Conservation (phyloP, 2,113 vertebrate species). For the Megaptera novaeangliae region DNA sequence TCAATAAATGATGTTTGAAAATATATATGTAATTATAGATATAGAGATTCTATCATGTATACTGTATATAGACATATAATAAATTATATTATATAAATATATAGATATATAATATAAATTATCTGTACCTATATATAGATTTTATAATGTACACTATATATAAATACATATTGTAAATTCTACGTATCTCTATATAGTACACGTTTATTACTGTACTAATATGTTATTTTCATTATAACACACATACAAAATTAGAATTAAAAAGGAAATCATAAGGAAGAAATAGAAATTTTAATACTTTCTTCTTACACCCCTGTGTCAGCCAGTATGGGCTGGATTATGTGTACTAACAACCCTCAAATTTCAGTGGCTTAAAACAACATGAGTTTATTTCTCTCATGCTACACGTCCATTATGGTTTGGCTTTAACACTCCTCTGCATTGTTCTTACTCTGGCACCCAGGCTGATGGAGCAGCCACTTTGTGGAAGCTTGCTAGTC, state of each 20-base stretch:
- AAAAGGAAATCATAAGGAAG: background rate
- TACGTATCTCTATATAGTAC: background rate
- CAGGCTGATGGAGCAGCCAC: background rate
- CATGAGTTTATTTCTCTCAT: background rate
- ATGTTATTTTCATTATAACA: background rate
- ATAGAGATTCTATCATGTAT: background rate
- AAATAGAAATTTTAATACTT: background rate
- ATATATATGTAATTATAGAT: background rate
- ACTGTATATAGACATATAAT: background rate
- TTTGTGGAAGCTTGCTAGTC: background rate
- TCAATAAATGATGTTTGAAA: background rate
- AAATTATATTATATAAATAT: background rate
- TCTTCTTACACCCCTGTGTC: background rate
- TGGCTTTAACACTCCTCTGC: background rate
- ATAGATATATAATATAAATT: background rate
- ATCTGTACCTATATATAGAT: background rate
- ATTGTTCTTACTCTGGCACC: background rate
- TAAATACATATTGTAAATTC: background rate
- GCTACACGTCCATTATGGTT: background rate
- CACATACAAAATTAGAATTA: background rate
- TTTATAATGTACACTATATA: background rate
- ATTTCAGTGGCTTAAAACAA: background rate
- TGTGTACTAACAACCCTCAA: background rate
- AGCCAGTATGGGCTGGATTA: background rate
- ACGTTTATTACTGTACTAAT: background rate